Evolutionary conservation across 2,113 vertebrate species (phyloP), one percentile per base, ranked within the genome.

Genomic region (Bostrychus sinensis): DNA sequence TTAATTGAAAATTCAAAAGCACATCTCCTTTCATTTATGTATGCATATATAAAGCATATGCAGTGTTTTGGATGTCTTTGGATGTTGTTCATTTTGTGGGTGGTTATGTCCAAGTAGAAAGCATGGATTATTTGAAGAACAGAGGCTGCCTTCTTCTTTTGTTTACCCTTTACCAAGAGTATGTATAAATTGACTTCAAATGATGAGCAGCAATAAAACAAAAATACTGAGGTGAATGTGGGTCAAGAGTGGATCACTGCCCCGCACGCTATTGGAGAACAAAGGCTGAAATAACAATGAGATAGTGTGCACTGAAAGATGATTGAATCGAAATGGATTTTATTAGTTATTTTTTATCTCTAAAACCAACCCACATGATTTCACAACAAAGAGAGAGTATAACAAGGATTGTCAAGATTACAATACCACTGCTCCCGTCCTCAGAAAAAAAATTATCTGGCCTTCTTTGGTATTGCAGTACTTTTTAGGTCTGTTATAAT

Each of bases 141-240:
- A 42, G 17, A 20, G 42, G 4, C 17, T 22, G 19, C 10, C 19
- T 46, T 12, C 10, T 11, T 20, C n/a, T n/a, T 46, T 11, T 23
- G 3, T 23, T 22, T 48, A 13, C 20, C 20, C 4, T 48, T 12
- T 48, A 5, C 1, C 20, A 5, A 48, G 9, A 30, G 54, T 46
- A 48, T 51, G 51, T n/a, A 48, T 42, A 3, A 48, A 20, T 23
- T 43, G 48, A 16, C 34, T 64, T 1, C 32, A 23, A 62, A 56
- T 62, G 32, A 50, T 20, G n/a, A 46, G 56, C 34, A 23, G 28
- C 26, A 26, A 8, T 16, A 53, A 45, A 30, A 22, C 30, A 56
- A 1, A n/a, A 5, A 17, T 34, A 7, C 16, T 8, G 5, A 2
- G 1, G 10, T 30, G 37, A 38, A 45, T 37, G 38, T 30, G 30